Conservation (phyloP, 2,113 vertebrate genomes). For the Podocnemis expansa region DNA sequence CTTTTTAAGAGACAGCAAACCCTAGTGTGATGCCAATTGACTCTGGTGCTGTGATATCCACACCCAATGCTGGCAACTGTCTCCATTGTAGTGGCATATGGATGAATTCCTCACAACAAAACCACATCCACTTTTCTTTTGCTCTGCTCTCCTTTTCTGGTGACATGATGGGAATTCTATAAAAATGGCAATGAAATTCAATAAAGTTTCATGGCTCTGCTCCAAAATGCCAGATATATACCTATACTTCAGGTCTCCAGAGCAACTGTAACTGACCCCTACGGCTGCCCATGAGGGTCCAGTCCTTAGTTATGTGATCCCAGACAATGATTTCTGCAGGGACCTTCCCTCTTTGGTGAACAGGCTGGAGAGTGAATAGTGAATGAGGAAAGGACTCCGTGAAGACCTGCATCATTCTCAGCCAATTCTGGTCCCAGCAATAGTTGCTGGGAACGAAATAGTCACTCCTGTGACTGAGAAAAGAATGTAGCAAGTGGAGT, state of each 20-base stretch:
- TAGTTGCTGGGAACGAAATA: background rate
- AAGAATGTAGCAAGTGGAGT: background rate
- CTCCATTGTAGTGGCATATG: background rate
- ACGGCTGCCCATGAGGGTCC: background rate
- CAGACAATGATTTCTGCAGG: background rate
- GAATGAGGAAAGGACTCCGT: background rate
- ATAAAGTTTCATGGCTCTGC: background rate
- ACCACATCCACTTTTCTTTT: background rate
- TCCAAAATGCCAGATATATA: background rate
- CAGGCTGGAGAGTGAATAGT: background rate
- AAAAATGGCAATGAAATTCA: background rate
- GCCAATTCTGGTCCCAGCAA: background rate
- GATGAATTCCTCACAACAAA: background rate
- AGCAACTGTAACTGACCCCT: background rate
- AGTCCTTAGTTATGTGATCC: background rate
- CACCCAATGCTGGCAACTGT: background rate
- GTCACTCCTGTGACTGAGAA: background rate
- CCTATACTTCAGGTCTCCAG: background rate
- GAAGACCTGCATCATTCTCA: background rate
- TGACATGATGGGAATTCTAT: background rate
- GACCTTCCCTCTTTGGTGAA: background rate
- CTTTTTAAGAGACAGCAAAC: rapidly evolving
- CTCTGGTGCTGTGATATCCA: rapidly evolving
- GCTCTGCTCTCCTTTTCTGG: background rate
- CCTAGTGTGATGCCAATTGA: background rate